Conservation (phyloP, 2,888 invertebrate genomes). For the Hemaris fuciformis region DNA sequence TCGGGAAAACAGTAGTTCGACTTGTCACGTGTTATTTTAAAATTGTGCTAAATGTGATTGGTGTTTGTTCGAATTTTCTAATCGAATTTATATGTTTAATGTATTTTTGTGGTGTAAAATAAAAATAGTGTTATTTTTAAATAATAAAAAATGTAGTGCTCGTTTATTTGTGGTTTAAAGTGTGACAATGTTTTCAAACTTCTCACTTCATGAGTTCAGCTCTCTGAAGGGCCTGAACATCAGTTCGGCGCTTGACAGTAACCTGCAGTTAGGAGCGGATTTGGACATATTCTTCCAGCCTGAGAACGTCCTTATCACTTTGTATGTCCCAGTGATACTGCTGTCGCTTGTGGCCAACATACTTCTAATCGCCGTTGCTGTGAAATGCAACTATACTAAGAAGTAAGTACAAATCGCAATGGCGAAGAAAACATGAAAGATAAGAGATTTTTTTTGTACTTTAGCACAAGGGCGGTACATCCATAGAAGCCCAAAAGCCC, state of each 20-base stretch:
- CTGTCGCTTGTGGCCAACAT: slow-evolving; percentile 83
- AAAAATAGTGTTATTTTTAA: neutral
- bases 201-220: slow-evolving; percentile 18
- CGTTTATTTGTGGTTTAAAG: neutral
- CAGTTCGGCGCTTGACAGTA: slow-evolving; percentile 35
- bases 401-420: slow-evolving; percentile 74
- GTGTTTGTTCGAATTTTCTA: too few relatives aligned
- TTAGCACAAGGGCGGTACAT: too few relatives aligned
- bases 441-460: too few relatives aligned
- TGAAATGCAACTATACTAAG: slow-evolving; percentile 85
- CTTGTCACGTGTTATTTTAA: neutral
- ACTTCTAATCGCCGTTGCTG: slow-evolving; percentile 85
- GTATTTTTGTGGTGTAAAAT: neutral
- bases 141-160: neutral
- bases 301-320: slow-evolving; percentile 77
- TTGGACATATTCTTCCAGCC: slow-evolving; percentile 70
- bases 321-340: slow-evolving; percentile 84
- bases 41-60: neutral
- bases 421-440: neutral
- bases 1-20: neutral
- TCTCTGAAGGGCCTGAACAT: slow-evolving; percentile 26
- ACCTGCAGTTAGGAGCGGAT: slow-evolving; percentile 51
- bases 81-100: neutral
- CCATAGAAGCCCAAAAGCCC: too few relatives aligned
- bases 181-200: slow-evolving; percentile 27